Percentiles rank a stretch among this genome's conserved stretches.
Evolutionary conservation across 2,113 vertebrate genomes (phyloP).

Genomic region (Prochilodus magdalenae): DNA sequence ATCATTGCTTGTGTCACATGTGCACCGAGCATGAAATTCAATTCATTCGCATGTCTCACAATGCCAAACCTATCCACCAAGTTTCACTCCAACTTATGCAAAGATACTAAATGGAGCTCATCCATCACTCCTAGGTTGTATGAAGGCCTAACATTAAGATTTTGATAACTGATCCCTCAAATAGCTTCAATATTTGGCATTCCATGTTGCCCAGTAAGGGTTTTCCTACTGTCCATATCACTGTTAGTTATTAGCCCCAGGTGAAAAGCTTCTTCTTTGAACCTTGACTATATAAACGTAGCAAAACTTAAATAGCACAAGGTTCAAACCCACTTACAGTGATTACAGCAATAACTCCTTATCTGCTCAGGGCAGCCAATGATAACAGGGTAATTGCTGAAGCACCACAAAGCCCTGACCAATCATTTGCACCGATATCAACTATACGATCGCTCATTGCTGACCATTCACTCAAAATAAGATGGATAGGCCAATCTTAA

Average conservation of each 20-base stretch:
- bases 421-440: conserved; percentile 54
- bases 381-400: conserved; percentile 56
- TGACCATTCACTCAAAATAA: conserved; percentile 54
- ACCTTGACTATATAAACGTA: not conserved
- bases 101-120: no score
- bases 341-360: conserved; percentile 52
- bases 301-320: conserved; percentile 37
- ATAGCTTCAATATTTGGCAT: not conserved
- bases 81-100: no score
- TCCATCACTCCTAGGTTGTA: no score
- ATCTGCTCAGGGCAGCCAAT: conserved; percentile 32
- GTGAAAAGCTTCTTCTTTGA: conserved; percentile 31
- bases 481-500: conserved; percentile 48
- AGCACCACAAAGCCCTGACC: conserved; percentile 32
- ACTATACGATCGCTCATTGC: conserved; percentile 37
- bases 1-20: no score
- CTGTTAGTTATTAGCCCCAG: conserved; percentile 28
- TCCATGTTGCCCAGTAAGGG: not conserved
- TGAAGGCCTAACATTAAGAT: not conserved
- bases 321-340: conserved; percentile 37
- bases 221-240: conserved; percentile 15
- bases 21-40: no score
- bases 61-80: no score
- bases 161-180: not conserved
- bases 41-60: no score